Evolutionary conservation across 30 jellyfish, hydroid and myxozoan genomes (phyloP).

Genomic region (Turritopsis rubra): DNA sequence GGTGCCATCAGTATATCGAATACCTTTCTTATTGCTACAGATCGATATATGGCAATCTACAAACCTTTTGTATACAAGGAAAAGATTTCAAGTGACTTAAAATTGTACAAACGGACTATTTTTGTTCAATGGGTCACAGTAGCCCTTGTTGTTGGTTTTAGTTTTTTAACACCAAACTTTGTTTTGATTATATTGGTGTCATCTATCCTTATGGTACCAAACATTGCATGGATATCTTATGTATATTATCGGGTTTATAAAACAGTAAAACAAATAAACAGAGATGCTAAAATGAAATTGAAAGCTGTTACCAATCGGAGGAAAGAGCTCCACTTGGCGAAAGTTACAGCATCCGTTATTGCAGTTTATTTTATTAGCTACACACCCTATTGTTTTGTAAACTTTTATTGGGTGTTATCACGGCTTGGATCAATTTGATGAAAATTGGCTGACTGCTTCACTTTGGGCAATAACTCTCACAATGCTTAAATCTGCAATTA

Average conservation of each 20-base stretch:
- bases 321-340: conserved; percentile 1
- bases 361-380: not conserved
- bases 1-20: not conserved
- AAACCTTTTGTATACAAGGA: conserved; percentile 2
- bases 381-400: not conserved
- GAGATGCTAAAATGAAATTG: not conserved
- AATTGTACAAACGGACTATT: not conserved
- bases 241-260: not conserved
- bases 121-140: not conserved
- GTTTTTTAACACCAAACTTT: conserved; percentile 5
- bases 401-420: not conserved
- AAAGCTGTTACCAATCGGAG: not conserved
- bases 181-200: not conserved
- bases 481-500: not conserved
- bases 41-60: not conserved
- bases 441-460: not conserved
- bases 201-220: not conserved
- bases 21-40: not conserved
- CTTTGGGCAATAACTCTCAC: not conserved
- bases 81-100: not conserved
- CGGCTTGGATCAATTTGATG: too few species aligned
- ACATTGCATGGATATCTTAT: not conserved
- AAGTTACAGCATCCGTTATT: not conserved
- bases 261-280: not conserved
- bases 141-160: not conserved